A percentile compares a stretch with the other conserved stretches of the same genome.
Conservation (phyloP, 2,888 invertebrate genomes). For the Drosophila eohydei region DNA sequence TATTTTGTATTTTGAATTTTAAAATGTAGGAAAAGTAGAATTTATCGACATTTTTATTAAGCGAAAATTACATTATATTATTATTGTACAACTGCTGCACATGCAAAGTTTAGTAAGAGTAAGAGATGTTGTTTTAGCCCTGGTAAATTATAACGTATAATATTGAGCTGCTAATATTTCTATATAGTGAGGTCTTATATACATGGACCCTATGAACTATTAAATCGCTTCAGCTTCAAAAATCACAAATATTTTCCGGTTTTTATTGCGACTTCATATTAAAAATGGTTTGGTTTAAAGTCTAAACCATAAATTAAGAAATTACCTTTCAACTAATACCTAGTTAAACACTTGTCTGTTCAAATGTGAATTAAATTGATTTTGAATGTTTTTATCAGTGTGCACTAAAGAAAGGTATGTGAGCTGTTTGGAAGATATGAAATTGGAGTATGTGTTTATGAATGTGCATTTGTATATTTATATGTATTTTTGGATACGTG, state of each 20-base stretch:
- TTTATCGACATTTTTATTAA: too few species aligned
- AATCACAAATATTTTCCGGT: too few species aligned
- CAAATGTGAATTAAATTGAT: constrained; percentile 1
- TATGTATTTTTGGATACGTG: constrained; percentile 28
- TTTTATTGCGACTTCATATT: neutral
- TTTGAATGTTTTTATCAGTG: constrained; percentile 9
- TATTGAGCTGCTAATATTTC: neutral
- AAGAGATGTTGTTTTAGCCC: neutral
- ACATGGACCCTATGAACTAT: neutral
- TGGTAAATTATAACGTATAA: neutral
- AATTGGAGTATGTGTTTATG: constrained; percentile 32
- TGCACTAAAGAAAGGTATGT: constrained; percentile 9
- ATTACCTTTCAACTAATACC: neutral
- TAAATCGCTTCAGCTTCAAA: too few species aligned
- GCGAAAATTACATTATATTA: neutral
- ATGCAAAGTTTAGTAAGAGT: neutral
- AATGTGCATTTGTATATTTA: constrained; percentile 39
- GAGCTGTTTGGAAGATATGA: constrained; percentile 23
- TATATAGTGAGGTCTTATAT: neutral
- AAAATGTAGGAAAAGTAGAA: too few species aligned
- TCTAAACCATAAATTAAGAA: neutral
- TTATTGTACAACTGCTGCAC: neutral
- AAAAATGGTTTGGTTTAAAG: neutral
- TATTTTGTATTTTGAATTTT: neutral
- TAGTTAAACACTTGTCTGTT: neutral